Evolutionary conservation across 2,888 invertebrate species (phyloP).

Genomic region (Thecophora atra): DNA sequence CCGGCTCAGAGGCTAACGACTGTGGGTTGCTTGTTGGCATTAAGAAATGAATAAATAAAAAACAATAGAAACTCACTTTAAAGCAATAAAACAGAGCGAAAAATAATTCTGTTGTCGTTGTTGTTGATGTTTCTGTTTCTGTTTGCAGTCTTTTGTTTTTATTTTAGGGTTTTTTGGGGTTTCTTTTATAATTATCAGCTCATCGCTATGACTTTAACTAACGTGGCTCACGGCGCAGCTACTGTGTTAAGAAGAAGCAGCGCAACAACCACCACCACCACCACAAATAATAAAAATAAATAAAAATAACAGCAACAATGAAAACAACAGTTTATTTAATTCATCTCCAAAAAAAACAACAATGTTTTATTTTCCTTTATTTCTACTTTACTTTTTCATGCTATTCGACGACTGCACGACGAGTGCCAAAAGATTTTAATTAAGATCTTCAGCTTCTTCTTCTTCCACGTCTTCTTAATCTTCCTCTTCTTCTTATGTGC

Average conservation of each 20-base stretch:
- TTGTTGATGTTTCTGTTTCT: background rate
- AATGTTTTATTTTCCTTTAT: background rate
- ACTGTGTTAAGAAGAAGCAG: background rate
- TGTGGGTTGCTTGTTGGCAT: constrained; percentile 30
- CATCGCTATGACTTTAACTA: background rate
- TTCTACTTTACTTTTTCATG: background rate
- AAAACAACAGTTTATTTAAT: constrained; percentile 3
- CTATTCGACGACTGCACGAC: constrained; percentile 31
- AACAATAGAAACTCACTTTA: background rate
- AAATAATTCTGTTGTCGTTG: background rate
- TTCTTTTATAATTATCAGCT: constrained; percentile 2
- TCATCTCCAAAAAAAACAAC: constrained; percentile 22
- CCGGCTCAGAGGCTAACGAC: constrained; percentile 32
- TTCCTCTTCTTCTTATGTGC: constrained; percentile 32
- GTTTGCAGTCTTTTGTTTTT: background rate
- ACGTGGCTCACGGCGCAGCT: constrained; percentile 4
- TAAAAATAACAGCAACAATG: background rate
- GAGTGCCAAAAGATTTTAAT: constrained; percentile 40
- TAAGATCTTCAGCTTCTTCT: constrained; percentile 34
- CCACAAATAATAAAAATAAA: background rate
- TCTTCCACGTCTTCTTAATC: constrained; percentile 6
- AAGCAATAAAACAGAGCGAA: constrained; percentile 16
- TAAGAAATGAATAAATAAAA: background rate
- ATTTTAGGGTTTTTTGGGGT: background rate
- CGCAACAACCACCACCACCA: background rate